Conservation (phyloP, 1,140 invertebrate species). For the Ceratina australensis region DNA sequence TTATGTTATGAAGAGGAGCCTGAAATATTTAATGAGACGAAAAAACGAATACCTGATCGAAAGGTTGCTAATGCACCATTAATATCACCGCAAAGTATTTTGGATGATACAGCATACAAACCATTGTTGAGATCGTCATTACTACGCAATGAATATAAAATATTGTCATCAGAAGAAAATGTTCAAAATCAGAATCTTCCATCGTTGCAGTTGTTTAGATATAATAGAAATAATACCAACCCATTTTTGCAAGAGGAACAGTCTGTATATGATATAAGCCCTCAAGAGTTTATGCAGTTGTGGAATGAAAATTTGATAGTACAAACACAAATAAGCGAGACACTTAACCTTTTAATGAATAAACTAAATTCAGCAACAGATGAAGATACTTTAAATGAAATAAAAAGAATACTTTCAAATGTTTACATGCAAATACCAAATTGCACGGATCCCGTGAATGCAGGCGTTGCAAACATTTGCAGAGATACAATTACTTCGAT, state of each 20-base stretch:
- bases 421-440: not conserved
- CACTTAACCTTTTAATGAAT: conserved; percentile 16
- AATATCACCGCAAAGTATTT: conserved; percentile 33
- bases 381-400: not conserved
- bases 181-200: not conserved
- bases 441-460: not conserved
- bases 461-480: not conserved
- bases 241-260: conserved; percentile 26
- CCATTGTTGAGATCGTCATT: not conserved
- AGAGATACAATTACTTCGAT: not conserved
- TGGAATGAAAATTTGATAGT: conserved; percentile 29
- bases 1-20: conserved; percentile 44
- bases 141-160: not conserved
- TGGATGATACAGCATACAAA: not conserved
- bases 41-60: not conserved
- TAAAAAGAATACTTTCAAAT: not conserved
- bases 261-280: not conserved
- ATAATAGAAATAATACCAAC: conserved; percentile 8
- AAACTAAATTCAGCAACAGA: not conserved
- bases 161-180: not conserved
- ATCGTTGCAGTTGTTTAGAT: not conserved
- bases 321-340: conserved; percentile 7
- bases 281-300: conserved; percentile 4
- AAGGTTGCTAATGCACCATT: conserved; percentile 3
- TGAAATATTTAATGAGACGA: not conserved